Percentiles rank a stretch among this genome's conserved stretches.
phyloP scores from a whole-genome alignment of 2,797 vertebrate species.

The Betta splendens region DNA sequence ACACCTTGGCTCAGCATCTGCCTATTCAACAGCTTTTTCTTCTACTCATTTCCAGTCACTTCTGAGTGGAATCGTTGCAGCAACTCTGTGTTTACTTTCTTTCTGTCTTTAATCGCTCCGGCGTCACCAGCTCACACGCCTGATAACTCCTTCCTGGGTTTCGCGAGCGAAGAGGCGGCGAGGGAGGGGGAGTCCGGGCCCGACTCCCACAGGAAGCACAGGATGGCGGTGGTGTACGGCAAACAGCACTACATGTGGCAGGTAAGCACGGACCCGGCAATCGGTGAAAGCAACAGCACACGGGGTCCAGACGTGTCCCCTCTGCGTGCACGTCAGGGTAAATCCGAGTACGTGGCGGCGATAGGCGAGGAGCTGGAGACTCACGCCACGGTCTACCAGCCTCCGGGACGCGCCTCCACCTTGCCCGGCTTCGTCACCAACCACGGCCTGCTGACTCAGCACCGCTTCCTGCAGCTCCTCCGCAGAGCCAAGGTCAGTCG shows the following conservation, averaged over 20 bases:
- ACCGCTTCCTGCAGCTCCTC: constrained; percentile 71
- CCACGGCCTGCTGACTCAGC: constrained; percentile 77
- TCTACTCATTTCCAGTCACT: no score
- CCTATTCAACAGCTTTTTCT: constrained; percentile 53
- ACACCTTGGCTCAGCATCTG: constrained; percentile 62
- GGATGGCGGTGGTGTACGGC: constrained; percentile 76
- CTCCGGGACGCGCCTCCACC: constrained; percentile 46
- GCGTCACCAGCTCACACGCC: constrained; percentile 74
- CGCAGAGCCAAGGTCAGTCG: constrained; percentile 72
- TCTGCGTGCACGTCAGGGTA: constrained; percentile 60
- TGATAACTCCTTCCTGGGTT: constrained; percentile 82
- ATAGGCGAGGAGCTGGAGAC: constrained; percentile 73
- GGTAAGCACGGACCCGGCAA: constrained; percentile 43
- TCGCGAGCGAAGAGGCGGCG: constrained; percentile 70
- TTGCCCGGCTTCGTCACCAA: constrained; percentile 73
- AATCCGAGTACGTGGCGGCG: constrained; percentile 69
- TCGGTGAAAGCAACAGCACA: no score
- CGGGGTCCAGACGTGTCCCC: no score
- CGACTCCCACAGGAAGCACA: constrained; percentile 55
- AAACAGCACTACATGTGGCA: constrained; percentile 83
- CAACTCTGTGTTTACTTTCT: no score
- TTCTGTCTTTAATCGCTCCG: constrained; percentile 6
- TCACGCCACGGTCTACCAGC: constrained; percentile 77
- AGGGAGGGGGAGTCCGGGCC: constrained; percentile 39
- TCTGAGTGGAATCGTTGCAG: no score